These are phyloP conservation scores for Cyprinodon brontotheroides DNA, from an alignment of 2,113 vertebrate species.

Conservation along the genomic window DNA sequence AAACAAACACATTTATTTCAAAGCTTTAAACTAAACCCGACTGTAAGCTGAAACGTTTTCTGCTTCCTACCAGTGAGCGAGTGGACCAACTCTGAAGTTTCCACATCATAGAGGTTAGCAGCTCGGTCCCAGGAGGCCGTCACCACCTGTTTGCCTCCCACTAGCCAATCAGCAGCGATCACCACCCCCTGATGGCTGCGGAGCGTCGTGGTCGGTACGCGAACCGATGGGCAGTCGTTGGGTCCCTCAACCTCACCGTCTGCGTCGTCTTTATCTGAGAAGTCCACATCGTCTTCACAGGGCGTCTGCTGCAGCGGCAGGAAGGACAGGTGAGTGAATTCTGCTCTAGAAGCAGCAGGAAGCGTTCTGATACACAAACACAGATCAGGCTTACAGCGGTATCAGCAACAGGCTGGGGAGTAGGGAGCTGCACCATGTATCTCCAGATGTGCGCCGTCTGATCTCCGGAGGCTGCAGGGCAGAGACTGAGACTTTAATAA, in stretches of 20 bases:
- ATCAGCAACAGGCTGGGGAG: conserved; percentile 88
- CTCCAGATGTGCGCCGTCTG: conserved; percentile 99
- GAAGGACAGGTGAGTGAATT: neutral
- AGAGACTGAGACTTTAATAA: neutral
- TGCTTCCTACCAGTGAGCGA: conserved; percentile 87
- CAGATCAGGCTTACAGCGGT: conserved; percentile 84
- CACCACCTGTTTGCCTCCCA: conserved; percentile 94
- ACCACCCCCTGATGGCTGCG: conserved; percentile 98
- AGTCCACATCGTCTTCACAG: conserved; percentile 90
- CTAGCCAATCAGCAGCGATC: conserved; percentile 95
- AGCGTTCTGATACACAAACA: neutral
- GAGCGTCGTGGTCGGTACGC: conserved; percentile 84
- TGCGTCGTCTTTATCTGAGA: conserved; percentile 92
- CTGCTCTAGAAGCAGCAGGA: neutral
- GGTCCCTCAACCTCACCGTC: conserved; percentile 87
- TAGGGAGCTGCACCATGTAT: conserved; percentile 92
- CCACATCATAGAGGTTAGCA: conserved; percentile 94
- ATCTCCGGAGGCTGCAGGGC: conserved; percentile 89
- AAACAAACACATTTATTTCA: conserved; percentile 37
- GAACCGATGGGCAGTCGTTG: conserved; percentile 89
- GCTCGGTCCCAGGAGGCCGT: conserved; percentile 96
- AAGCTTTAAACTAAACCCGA: neutral
- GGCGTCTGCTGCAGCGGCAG: conserved; percentile 76
- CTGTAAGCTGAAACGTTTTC: neutral
- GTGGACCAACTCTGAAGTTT: conserved; percentile 95